These are phyloP conservation scores for Drosophila gaucha DNA, from an alignment of 2,888 invertebrate genomes.

Conservation along the genomic window DNA sequence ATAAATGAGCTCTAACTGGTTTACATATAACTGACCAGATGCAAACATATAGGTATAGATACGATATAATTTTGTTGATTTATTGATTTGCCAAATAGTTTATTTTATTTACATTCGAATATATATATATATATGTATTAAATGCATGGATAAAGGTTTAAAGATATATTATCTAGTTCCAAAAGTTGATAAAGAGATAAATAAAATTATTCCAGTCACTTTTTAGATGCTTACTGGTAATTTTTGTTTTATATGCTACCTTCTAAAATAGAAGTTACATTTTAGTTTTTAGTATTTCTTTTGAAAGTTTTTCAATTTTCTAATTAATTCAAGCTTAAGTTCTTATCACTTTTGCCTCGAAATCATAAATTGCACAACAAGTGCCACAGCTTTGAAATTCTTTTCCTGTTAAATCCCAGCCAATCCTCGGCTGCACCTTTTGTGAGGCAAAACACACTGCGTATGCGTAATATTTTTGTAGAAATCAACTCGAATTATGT, in stretches of 20 bases:
- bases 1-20: background rate
- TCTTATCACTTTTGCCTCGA: background rate
- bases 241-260: too few species aligned
- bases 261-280: too few species aligned
- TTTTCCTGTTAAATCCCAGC: background rate
- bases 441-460: conserved; percentile 7
- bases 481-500: conserved; percentile 25
- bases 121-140: too few species aligned
- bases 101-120: background rate
- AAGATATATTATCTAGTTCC: too few species aligned
- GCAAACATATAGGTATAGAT: background rate
- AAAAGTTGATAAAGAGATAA: too few species aligned
- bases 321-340: conserved; percentile 10
- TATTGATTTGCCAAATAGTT: background rate
- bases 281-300: background rate
- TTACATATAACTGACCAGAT: background rate
- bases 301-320: background rate
- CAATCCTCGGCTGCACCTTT: too few species aligned
- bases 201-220: too few species aligned
- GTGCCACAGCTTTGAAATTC: conserved; percentile 1
- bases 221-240: too few species aligned
- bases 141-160: too few species aligned
- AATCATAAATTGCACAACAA: conserved; percentile 7
- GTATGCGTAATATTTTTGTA: conserved; percentile 32
- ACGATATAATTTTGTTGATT: background rate